phyloP scores from a whole-genome alignment of 2,888 invertebrate species.

The Phengaris arion region DNA sequence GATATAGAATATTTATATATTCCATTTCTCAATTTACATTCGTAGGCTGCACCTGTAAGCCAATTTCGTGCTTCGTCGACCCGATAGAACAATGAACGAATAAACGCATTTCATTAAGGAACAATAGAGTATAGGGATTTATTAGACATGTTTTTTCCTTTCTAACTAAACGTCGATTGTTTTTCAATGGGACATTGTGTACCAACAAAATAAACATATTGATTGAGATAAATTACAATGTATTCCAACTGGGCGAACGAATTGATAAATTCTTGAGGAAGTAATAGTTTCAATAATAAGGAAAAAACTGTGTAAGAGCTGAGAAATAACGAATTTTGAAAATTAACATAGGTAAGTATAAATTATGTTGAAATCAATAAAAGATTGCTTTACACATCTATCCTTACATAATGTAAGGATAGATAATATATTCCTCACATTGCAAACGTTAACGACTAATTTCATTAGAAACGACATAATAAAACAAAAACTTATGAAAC shows the following conservation, averaged over 20 bases:
- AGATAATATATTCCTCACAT: no score
- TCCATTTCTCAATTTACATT: not conserved
- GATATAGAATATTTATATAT: no score
- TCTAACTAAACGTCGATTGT: constrained; percentile 23
- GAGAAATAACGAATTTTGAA: no score
- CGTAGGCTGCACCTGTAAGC: constrained; percentile 31
- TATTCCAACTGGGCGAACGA: not conserved
- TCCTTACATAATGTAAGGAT: no score
- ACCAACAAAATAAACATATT: constrained; percentile 32
- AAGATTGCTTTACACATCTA: no score
- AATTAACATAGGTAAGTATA: no score
- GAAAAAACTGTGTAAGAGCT: no score
- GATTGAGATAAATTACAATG: not conserved
- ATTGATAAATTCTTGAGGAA: not conserved
- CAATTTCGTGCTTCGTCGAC: constrained; percentile 40
- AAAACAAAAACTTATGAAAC: not conserved
- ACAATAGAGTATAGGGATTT: constrained; percentile 44
- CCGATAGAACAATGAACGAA: constrained; percentile 47
- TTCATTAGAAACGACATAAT: not conserved
- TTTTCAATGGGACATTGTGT: constrained; percentile 34
- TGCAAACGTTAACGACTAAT: no score
- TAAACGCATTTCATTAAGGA: constrained; percentile 53
- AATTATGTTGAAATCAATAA: no score
- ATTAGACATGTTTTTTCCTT: constrained; percentile 37
- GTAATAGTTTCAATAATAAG: not conserved